phyloP scores from a whole-genome alignment of 2,797 vertebrate species.

The Liasis olivaceus region DNA sequence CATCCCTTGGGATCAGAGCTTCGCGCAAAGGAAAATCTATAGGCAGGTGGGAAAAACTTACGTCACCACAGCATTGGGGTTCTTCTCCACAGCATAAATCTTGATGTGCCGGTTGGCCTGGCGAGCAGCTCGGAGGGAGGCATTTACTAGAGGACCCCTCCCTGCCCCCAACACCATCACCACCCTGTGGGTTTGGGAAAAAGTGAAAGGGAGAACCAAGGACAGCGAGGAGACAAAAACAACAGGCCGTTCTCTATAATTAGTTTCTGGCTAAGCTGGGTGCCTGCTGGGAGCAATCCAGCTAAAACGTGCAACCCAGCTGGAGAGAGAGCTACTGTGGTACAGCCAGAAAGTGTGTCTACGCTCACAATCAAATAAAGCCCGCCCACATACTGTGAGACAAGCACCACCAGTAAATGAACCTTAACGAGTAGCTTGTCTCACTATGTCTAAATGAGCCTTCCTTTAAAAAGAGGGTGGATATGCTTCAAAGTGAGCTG shows the following conservation, averaged over 20 bases:
- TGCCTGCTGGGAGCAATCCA: no score
- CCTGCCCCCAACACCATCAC: slow-evolving; percentile 93
- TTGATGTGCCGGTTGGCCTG: slow-evolving; percentile 85
- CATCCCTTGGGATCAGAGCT: no score
- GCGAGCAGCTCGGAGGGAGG: slow-evolving; percentile 86
- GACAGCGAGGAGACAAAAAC: neutral
- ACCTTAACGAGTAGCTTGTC: neutral
- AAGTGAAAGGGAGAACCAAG: neutral
- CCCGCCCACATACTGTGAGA: neutral
- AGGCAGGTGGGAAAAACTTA: slow-evolving; percentile 66
- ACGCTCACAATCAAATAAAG: neutral
- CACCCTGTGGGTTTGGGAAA: slow-evolving; percentile 71
- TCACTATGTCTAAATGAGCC: neutral
- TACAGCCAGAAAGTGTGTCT: neutral
- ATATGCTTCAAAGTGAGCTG: neutral
- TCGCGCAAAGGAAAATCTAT: no score
- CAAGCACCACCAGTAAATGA: neutral
- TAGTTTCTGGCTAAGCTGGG: neutral
- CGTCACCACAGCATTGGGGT: slow-evolving; percentile 92
- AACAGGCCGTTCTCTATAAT: neutral
- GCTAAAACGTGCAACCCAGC: neutral
- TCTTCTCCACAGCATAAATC: slow-evolving; percentile 92
- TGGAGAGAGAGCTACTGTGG: neutral
- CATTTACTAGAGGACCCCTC: slow-evolving; percentile 89
- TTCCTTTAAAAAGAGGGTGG: neutral